These are phyloP conservation scores for Plestiodon gilberti DNA, from an alignment of 2,113 vertebrate species.

Conservation along the genomic window DNA sequence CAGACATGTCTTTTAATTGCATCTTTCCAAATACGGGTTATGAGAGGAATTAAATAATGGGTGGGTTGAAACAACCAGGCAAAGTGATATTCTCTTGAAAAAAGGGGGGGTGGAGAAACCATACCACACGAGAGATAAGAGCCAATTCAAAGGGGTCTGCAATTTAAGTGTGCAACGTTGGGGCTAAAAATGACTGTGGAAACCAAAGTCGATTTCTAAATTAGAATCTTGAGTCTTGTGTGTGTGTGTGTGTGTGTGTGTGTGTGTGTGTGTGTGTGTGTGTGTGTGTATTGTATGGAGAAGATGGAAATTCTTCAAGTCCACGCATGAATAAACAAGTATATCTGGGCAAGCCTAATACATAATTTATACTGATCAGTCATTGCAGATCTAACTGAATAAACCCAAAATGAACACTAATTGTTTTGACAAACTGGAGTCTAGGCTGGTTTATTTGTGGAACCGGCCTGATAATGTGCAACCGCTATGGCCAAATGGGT, in stretches of 20 bases:
- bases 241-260: slow-evolving; percentile 26
- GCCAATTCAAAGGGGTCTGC: slow-evolving; percentile 38
- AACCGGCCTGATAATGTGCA: slow-evolving; percentile 40
- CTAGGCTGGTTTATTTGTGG: slow-evolving; percentile 62
- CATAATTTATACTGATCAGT: slow-evolving; percentile 94
- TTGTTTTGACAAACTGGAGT: slow-evolving; percentile 87
- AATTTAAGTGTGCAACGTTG: not conserved
- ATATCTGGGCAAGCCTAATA: slow-evolving; percentile 89
- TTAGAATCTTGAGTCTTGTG: slow-evolving; percentile 34
- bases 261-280: slow-evolving; percentile 34
- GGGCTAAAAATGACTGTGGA: slow-evolving; percentile 27
- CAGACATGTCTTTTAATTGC: not conserved
- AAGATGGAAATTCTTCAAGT: slow-evolving; percentile 80
- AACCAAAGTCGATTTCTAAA: slow-evolving; percentile 59
- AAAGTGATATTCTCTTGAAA: slow-evolving; percentile 12
- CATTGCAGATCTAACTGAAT: slow-evolving; percentile 81
- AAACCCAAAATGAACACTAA: slow-evolving; percentile 87
- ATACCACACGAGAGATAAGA: slow-evolving; percentile 14
- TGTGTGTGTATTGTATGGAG: slow-evolving; percentile 59
- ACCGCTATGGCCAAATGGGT: slow-evolving; percentile 49
- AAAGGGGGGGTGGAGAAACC: not conserved
- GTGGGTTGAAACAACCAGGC: slow-evolving; percentile 27
- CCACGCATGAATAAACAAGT: slow-evolving; percentile 91
- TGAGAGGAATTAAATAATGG: slow-evolving; percentile 30
- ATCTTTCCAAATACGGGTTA: not conserved